Conservation (phyloP, 2,888 invertebrate genomes). For the Kryphioiulus occultus region DNA sequence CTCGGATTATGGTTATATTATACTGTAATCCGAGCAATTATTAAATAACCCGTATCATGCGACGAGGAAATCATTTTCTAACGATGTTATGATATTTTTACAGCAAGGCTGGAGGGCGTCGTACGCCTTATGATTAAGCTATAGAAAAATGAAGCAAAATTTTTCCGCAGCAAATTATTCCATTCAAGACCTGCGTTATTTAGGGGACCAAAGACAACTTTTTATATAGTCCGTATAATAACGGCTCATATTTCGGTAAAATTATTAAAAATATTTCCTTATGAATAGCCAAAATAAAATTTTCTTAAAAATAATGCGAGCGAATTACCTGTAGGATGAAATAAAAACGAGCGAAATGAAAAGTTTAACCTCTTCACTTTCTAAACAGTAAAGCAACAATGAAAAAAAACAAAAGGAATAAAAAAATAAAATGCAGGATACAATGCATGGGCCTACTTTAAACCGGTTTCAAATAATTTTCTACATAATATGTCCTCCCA, state of each 20-base stretch:
- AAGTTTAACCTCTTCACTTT: constrained; percentile 21
- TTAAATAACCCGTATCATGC: neutral
- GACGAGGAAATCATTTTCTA: constrained; percentile 6
- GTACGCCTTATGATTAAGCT: neutral
- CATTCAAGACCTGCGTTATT: neutral
- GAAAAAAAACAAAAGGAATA: neutral
- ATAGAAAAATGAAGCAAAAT: neutral
- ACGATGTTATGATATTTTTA: no score
- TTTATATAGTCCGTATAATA: neutral
- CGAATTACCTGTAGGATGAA: neutral
- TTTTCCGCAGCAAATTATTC: neutral
- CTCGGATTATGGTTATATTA: neutral
- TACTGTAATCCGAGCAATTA: neutral
- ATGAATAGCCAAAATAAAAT: neutral
- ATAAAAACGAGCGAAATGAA: constrained; percentile 18
- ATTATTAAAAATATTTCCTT: neutral
- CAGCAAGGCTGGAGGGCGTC: neutral
- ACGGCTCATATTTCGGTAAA: neutral
- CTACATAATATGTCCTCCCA: neutral
- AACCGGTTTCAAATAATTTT: constrained; percentile 18
- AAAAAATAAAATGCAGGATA: neutral
- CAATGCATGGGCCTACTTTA: constrained; percentile 3
- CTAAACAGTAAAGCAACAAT: neutral
- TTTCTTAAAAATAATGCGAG: neutral
- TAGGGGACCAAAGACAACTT: neutral